Evolutionary conservation across 2,797 vertebrate genomes (phyloP), one percentile per base, ranked within the genome.

Genomic region (Bufotes viridis): DNA sequence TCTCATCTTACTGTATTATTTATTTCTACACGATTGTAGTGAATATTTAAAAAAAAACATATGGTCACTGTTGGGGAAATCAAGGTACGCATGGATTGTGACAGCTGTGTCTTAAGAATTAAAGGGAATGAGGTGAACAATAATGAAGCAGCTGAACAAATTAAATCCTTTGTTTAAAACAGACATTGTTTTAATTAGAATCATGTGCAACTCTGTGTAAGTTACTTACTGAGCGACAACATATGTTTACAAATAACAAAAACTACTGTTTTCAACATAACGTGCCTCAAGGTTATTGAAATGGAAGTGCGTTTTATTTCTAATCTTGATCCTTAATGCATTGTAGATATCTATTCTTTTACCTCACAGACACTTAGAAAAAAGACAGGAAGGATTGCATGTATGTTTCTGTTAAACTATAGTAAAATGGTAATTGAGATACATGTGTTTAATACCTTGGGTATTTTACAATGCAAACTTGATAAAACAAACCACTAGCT

Each of bases 201-300:
- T 93, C 87, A 85, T 87, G 63, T 84, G 51, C 65, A 92, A 89
- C 26, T 82, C 24, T 82, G 78, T 61, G 8, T 89, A 92, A 90
- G 83, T 90, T 90, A 22, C 86, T 90, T 87, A 90, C 88, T 69
- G 89, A 88, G 42, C 63, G 87, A 53, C 26, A 90, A 91, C 91
- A 90, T 93, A 91, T 92, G 91, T 90, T 92, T 87, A 90, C 87
- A 92, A 93, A 93, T 89, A 90, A 91, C 61, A 87, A 79, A 92
- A 94, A 91, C 82, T 20, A 91, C 83, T 85, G 13, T 92, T 93
- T 92, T 89, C 78, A 63, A 26, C 63, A 90, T 65, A 90, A 90
- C 87, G 85, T 69, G 12, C 24, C 67, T 88, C 82, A 87, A 90
- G 79, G 58, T 70, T 60, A 84, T 85, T 89, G 90, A 91, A 79